Evolutionary conservation across 2,888 invertebrate genomes (phyloP).

Genomic region (Lepidochrysops patricia): DNA sequence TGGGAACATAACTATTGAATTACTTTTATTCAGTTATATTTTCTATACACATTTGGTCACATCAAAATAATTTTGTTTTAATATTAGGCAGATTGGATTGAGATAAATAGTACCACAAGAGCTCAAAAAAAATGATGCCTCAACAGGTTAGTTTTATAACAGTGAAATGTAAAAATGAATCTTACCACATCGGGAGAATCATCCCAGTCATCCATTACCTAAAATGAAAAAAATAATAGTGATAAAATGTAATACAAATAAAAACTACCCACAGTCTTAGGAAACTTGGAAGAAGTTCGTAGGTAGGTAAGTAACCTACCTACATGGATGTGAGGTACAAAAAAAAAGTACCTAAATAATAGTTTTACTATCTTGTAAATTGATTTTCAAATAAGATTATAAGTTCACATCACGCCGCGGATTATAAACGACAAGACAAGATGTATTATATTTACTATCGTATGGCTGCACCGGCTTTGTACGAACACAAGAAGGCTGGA

Average conservation of each 20-base stretch:
- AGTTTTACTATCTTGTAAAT: background rate
- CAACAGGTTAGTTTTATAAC: too few relatives aligned
- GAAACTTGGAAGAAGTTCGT: background rate
- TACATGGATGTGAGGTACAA: background rate
- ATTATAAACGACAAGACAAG: background rate
- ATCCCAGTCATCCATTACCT: slow-evolving; percentile 75
- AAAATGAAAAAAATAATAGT: slow-evolving; percentile 25
- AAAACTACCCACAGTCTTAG: background rate
- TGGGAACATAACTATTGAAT: too few relatives aligned
- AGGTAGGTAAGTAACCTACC: background rate
- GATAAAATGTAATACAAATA: background rate
- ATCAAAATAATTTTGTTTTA: too few relatives aligned
- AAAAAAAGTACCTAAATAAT: background rate
- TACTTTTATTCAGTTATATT: too few relatives aligned
- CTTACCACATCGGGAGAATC: slow-evolving; percentile 52
- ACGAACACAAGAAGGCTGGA: background rate
- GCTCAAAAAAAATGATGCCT: too few relatives aligned
- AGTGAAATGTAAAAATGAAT: slow-evolving; percentile 15
- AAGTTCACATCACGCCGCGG: background rate
- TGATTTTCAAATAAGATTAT: background rate
- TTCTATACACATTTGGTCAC: too few relatives aligned
- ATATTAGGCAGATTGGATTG: too few relatives aligned
- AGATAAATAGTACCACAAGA: too few relatives aligned
- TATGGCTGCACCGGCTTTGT: slow-evolving; percentile 8
- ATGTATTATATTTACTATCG: background rate